phyloP scores from a whole-genome alignment of 2,797 vertebrate genomes.

The Sebastes iracundus region DNA sequence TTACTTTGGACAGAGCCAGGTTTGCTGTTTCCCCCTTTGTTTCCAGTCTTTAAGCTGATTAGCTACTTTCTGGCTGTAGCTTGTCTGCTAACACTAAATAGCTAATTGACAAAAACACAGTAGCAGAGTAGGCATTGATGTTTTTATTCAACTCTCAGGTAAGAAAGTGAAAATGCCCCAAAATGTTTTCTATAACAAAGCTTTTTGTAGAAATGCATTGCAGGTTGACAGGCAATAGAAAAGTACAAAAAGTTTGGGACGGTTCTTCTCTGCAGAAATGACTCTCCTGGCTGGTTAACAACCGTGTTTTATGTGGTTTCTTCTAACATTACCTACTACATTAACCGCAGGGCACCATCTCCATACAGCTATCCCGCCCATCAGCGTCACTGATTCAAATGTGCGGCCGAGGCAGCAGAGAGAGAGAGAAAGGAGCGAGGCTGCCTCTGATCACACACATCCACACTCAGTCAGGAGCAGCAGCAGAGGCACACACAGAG shows the following conservation, averaged over 20 bases:
- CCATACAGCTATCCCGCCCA: conserved; percentile 70
- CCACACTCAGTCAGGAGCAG: conserved; percentile 21
- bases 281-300: background rate
- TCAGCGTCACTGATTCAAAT: conserved; percentile 79
- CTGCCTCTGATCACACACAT: conserved; percentile 28
- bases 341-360: conserved; percentile 27
- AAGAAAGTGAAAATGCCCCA: background rate
- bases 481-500: background rate
- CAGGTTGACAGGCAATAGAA: background rate
- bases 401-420: conserved; percentile 56
- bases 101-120: background rate
- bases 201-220: background rate
- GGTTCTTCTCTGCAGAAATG: background rate
- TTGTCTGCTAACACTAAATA: accelerated
- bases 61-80: too few relatives aligned
- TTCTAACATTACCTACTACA: conserved; percentile 2
- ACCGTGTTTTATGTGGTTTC: background rate
- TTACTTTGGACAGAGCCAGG: background rate
- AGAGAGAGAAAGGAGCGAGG: conserved; percentile 28
- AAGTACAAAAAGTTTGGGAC: background rate
- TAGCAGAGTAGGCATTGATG: background rate
- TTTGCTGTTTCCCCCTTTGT: background rate
- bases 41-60: background rate
- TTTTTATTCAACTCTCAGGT: background rate
- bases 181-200: background rate